phyloP scores from a whole-genome alignment of 1,140 invertebrate species.

The Steinernema khuongi region DNA sequence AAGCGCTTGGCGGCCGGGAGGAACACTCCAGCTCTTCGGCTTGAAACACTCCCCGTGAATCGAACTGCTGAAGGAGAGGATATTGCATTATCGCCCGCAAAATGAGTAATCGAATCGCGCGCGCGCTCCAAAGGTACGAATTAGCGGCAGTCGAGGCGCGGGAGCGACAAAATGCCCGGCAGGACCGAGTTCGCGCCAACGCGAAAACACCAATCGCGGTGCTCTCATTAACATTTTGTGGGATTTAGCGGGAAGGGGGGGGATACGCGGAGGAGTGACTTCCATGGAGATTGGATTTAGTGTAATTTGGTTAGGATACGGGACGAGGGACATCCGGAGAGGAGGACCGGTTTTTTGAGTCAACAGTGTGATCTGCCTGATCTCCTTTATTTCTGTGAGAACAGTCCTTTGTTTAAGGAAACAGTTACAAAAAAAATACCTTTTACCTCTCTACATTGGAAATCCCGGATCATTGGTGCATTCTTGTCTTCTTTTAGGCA shows the following conservation, averaged over 20 bases:
- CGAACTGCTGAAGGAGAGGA: background rate
- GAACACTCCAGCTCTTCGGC: background rate
- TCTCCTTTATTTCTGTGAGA: too few relatives aligned
- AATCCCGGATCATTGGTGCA: too few relatives aligned
- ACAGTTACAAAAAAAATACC: too few relatives aligned
- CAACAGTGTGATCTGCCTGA: too few relatives aligned
- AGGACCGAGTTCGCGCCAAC: too few relatives aligned
- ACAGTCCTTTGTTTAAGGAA: too few relatives aligned
- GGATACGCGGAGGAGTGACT: background rate
- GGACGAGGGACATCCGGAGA: too few relatives aligned
- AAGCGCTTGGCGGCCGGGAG: background rate
- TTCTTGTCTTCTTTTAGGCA: too few relatives aligned
- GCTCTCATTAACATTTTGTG: too few relatives aligned
- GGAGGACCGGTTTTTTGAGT: too few relatives aligned
- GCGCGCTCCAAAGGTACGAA: background rate
- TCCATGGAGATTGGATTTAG: background rate
- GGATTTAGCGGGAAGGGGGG: background rate
- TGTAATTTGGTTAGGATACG: background rate
- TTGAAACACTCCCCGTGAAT: background rate
- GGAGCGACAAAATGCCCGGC: background rate
- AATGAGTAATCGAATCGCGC: conserved; percentile 13
- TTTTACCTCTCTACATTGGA: too few relatives aligned
- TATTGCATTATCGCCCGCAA: conserved; percentile 1
- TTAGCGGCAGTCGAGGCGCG: background rate
- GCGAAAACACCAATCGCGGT: too few relatives aligned